phyloP scores from a whole-genome alignment of 2,113 vertebrate species.

The Seriola quinqueradiata region DNA sequence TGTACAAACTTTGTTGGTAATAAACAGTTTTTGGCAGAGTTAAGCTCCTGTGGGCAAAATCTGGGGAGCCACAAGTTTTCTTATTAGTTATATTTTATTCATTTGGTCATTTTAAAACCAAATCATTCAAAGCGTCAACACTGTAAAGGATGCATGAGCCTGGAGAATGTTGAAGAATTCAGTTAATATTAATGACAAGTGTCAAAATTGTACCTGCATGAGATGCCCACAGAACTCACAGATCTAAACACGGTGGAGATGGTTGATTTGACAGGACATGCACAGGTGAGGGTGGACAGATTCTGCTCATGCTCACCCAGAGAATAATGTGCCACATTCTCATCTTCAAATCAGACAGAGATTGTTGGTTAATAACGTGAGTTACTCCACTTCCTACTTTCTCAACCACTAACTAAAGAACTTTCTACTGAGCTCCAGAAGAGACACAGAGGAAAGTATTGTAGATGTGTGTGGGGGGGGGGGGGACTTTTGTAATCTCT shows the following conservation, averaged over 20 bases:
- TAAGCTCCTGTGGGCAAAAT: too few relatives aligned
- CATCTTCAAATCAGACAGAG: too few relatives aligned
- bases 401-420: not conserved
- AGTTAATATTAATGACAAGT: constrained; percentile 10
- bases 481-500: too few relatives aligned
- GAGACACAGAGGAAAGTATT: too few relatives aligned
- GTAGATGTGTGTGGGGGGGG: too few relatives aligned
- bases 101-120: constrained; percentile 22
- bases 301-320: not conserved
- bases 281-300: not conserved
- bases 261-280: constrained; percentile 4
- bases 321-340: not conserved
- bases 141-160: constrained; percentile 37
- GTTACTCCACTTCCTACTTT: not conserved
- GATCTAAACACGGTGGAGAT: constrained; percentile 5
- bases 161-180: constrained; percentile 48
- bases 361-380: not conserved
- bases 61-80: too few relatives aligned
- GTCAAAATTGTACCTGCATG: constrained; percentile 14
- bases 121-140: constrained; percentile 42
- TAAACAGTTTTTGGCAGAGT: too few relatives aligned
- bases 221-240: constrained; percentile 10
- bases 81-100: not conserved
- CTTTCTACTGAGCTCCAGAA: too few relatives aligned
- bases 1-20: too few relatives aligned